These are phyloP conservation scores for Drosophila antonietae DNA, from an alignment of 2,888 invertebrate species.

Conservation along the genomic window DNA sequence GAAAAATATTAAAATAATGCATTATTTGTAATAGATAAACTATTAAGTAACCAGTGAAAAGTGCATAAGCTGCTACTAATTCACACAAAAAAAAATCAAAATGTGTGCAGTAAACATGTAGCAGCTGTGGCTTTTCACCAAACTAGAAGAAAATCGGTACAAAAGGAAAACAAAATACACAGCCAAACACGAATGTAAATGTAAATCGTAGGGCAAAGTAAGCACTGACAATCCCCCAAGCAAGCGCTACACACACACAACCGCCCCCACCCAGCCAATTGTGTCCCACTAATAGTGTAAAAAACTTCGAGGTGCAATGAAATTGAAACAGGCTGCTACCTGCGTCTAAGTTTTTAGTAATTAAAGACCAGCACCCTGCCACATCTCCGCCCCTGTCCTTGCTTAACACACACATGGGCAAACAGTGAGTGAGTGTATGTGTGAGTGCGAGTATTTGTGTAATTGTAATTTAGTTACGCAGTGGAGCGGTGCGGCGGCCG, in stretches of 20 bases:
- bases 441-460: conserved; percentile 39
- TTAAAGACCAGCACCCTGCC: conserved; percentile 55
- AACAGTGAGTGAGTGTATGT: conserved; percentile 29
- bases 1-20: conserved; percentile 45
- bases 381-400: conserved; percentile 2
- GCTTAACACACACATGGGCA: conserved; percentile 28
- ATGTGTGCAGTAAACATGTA: conserved; percentile 51
- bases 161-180: conserved; percentile 65
- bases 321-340: conserved; percentile 50
- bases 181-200: conserved; percentile 69
- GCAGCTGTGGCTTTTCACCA: conserved; percentile 36
- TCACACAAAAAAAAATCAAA: conserved; percentile 29
- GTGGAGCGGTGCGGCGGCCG: conserved; percentile 63
- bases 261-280: not conserved
- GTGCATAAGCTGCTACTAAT: conserved; percentile 32
- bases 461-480: conserved; percentile 76
- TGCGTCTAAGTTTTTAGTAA: conserved; percentile 58
- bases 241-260: conserved; percentile 13
- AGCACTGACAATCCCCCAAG: conserved; percentile 55
- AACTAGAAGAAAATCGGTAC: conserved; percentile 60
- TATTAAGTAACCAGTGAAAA: conserved; percentile 34
- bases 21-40: conserved; percentile 27
- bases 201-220: conserved; percentile 65
- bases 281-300: conserved; percentile 33
- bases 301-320: conserved; percentile 49